Conservation (phyloP, 2,888 invertebrate genomes). For the Chydorus sphaericus region DNA sequence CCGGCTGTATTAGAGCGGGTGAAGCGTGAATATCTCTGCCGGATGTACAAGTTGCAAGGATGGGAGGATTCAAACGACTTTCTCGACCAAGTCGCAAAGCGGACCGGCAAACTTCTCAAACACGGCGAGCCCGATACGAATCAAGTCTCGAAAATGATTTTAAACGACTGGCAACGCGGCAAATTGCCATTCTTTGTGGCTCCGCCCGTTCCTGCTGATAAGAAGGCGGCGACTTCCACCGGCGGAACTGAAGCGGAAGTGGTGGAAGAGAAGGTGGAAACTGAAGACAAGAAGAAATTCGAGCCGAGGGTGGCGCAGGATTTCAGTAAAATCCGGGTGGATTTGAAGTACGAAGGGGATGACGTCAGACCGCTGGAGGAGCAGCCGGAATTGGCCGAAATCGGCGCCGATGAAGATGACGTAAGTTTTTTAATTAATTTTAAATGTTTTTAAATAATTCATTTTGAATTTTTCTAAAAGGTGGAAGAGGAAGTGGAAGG, state of each 20-base stretch:
- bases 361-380: constrained; percentile 27
- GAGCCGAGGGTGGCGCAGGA: constrained; percentile 18
- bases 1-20: constrained; percentile 71
- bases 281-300: constrained; percentile 2
- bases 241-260: constrained; percentile 25
- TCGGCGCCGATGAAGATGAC: constrained; percentile 10
- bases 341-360: constrained; percentile 27
- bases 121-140: constrained; percentile 92
- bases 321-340: constrained; percentile 28
- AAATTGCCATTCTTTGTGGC: constrained; percentile 86
- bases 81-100: constrained; percentile 72
- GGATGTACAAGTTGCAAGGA: constrained; percentile 71
- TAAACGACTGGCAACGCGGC: constrained; percentile 98
- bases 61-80: constrained; percentile 78
- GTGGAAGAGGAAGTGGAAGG: background rate
- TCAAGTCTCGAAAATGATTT: constrained; percentile 79
- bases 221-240: constrained; percentile 34
- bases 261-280: constrained; percentile 13
- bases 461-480: background rate
- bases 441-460: background rate
- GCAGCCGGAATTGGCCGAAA: constrained; percentile 15
- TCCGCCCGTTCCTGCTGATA: constrained; percentile 45
- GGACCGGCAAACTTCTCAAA: constrained; percentile 78
- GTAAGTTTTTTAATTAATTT: background rate
- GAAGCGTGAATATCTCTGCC: constrained; percentile 69